These are phyloP conservation scores for Nasonia giraulti DNA, from an alignment of 1,140 invertebrate genomes.

Conservation along the genomic window DNA sequence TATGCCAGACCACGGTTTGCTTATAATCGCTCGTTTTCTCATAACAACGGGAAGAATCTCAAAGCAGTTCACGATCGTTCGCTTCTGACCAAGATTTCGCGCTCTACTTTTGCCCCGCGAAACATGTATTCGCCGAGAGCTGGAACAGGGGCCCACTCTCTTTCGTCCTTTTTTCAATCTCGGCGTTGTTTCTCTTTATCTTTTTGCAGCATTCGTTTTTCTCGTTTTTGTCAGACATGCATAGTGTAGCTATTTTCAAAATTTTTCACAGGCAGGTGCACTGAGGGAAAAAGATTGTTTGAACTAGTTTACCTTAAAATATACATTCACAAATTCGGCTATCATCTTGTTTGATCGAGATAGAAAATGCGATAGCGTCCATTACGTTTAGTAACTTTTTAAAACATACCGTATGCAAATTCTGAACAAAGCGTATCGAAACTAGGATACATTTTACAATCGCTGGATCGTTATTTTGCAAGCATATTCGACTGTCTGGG, in stretches of 20 bases:
- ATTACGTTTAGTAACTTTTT: not conserved
- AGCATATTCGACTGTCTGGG: not conserved
- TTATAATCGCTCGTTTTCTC: too few species aligned
- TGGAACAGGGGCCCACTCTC: not conserved
- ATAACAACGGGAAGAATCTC: not conserved
- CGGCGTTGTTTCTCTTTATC: not conserved
- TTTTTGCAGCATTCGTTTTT: not conserved
- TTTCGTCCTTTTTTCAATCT: constrained; percentile 14
- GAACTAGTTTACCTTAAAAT: too few species aligned
- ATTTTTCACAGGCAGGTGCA: not conserved
- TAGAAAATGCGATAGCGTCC: too few species aligned
- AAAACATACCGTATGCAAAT: not conserved
- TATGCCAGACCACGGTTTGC: too few species aligned
- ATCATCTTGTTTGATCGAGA: too few species aligned
- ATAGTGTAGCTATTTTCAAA: not conserved
- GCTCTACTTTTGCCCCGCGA: constrained; percentile 37
- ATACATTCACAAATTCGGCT: too few species aligned
- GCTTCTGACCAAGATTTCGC: constrained; percentile 39
- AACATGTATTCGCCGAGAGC: not conserved
- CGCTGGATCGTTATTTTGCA: not conserved
- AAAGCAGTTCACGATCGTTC: not conserved
- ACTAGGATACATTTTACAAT: too few species aligned
- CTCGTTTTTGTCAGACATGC: not conserved
- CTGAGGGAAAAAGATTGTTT: not conserved
- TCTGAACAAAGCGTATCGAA: not conserved